Evolutionary conservation across 2,113 vertebrate species (phyloP).

Genomic region (Struthidea cinerea): DNA sequence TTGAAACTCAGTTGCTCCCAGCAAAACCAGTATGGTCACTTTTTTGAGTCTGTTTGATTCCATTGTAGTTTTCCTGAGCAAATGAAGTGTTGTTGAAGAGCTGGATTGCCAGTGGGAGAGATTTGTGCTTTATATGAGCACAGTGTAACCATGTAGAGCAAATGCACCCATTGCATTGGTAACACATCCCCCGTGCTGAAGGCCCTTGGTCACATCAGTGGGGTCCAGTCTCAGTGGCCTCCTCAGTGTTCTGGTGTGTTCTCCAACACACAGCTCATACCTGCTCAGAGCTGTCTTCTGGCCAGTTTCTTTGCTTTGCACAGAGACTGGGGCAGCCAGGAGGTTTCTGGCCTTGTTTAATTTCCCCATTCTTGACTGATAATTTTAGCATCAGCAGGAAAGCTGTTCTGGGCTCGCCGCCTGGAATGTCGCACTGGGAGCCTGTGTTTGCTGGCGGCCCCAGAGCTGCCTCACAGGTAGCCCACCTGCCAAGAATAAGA

Average conservation of each 20-base stretch:
- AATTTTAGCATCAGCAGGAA: conserved; percentile 16
- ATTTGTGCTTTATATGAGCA: not conserved
- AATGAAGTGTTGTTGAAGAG: not conserved
- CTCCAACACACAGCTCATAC: not conserved
- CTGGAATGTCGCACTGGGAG: not conserved
- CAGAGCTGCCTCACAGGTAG: not conserved
- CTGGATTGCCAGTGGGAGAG: not conserved
- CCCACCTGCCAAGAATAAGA: conserved; percentile 58
- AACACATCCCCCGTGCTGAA: not conserved
- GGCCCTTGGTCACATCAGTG: not conserved
- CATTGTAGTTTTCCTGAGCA: not conserved
- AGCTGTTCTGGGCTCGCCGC: conserved; percentile 23
- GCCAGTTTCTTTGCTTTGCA: not conserved
- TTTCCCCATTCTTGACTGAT: not conserved
- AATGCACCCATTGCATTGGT: not conserved
- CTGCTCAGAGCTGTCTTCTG: not conserved
- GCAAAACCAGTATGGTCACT: not conserved
- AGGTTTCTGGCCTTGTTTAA: not conserved
- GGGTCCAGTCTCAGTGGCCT: not conserved
- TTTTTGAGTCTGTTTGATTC: not conserved
- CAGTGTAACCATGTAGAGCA: not conserved
- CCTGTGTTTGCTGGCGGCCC: not conserved
- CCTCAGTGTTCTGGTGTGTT: not conserved
- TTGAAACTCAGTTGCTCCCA: not conserved
- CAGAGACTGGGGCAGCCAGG: not conserved